A percentile compares a stretch with the other conserved stretches of the same genome.
Conservation (phyloP, 2,888 invertebrate species). For the Netelia melanura region DNA sequence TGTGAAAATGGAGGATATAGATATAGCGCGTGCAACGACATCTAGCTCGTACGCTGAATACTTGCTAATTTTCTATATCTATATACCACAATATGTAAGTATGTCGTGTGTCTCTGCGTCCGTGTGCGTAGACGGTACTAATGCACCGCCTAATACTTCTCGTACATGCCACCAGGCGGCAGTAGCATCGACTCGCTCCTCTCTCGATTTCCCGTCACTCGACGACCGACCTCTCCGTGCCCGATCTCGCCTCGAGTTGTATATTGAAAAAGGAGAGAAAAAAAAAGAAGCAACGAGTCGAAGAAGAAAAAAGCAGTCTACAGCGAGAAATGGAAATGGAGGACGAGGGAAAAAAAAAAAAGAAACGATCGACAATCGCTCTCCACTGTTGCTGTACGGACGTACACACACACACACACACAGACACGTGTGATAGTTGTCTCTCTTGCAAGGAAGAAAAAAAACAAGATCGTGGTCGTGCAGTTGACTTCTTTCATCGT, state of each 20-base stretch:
- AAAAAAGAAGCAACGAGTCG: conserved; percentile 1
- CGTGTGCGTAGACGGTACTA: not conserved
- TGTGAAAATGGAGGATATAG: conserved; percentile 1
- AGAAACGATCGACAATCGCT: not conserved
- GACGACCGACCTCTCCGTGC: conserved; percentile 30
- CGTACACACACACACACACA: too few relatives aligned
- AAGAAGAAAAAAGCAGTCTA: conserved; percentile 9
- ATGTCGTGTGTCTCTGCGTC: not conserved
- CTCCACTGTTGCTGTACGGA: not conserved
- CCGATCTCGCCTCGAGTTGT: not conserved
- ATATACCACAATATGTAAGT: not conserved
- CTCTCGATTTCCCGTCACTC: conserved; percentile 56
- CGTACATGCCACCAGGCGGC: not conserved
- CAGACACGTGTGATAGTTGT: too few relatives aligned
- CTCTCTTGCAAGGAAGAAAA: not conserved
- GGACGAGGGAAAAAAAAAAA: not conserved
- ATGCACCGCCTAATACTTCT: not conserved
- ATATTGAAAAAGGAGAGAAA: not conserved
- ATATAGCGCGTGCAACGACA: not conserved
- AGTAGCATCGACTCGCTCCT: conserved; percentile 31
- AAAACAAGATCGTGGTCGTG: not conserved
- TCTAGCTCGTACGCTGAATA: not conserved
- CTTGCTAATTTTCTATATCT: not conserved
- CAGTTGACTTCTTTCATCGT: not conserved
- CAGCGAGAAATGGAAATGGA: not conserved